A percentile compares a stretch with the other conserved stretches of the same genome.
Evolutionary conservation across 2,113 vertebrate genomes (phyloP).

Genomic region (Syngnathoides biaculeatus): DNA sequence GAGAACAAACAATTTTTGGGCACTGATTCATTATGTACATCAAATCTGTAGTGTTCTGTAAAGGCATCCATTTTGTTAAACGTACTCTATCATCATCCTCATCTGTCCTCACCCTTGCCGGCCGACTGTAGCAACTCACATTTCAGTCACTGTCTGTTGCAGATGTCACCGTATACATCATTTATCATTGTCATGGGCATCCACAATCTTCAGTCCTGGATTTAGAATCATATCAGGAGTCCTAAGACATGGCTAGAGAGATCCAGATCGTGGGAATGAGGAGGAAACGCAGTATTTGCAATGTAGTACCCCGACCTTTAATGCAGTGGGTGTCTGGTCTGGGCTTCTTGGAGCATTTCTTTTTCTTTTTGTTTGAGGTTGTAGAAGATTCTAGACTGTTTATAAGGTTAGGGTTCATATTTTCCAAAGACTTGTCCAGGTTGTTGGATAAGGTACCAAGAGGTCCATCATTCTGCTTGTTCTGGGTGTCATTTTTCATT

Average conservation of each 20-base stretch:
- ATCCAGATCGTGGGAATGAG: constrained; percentile 68
- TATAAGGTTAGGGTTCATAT: constrained; percentile 79
- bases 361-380: constrained; percentile 87
- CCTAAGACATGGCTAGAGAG: constrained; percentile 74
- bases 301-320: constrained; percentile 62
- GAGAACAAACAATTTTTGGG: constrained; percentile 80
- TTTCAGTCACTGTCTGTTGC: constrained; percentile 63
- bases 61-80: constrained; percentile 81
- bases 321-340: constrained; percentile 91
- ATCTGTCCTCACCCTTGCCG: constrained; percentile 49
- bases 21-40: constrained; percentile 81
- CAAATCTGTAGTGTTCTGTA: constrained; percentile 77
- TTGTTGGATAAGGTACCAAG: constrained; percentile 88
- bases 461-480: constrained; percentile 91
- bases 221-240: constrained; percentile 48
- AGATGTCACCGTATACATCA: constrained; percentile 66
- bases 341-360: constrained; percentile 92
- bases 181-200: constrained; percentile 74
- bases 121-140: constrained; percentile 44
- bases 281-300: constrained; percentile 55
- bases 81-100: constrained; percentile 62
- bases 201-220: constrained; percentile 63
- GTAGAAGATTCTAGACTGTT: constrained; percentile 85
- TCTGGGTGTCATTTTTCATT: constrained; percentile 84
- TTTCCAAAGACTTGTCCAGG: constrained; percentile 82